Evolutionary conservation across 2,888 invertebrate genomes (phyloP).

Genomic region (Patella caerulea): DNA sequence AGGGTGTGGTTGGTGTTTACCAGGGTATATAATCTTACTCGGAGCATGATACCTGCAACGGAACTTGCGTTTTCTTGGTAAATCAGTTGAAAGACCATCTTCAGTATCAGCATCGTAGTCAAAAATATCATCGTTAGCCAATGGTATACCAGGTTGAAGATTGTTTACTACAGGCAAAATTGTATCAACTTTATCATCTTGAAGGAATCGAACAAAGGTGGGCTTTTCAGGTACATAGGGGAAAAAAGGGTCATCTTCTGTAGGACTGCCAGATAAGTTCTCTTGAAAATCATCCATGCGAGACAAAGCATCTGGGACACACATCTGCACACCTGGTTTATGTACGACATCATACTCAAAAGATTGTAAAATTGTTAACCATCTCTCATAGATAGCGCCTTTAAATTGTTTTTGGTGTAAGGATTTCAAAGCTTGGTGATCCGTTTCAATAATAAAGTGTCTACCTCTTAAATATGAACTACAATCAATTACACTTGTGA

Average conservation of each 20-base stretch:
- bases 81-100: not conserved
- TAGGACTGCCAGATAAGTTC: slow-evolving; percentile 15
- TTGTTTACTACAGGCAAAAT: not conserved
- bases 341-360: slow-evolving; percentile 11
- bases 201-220: slow-evolving; percentile 13
- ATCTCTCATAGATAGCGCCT: slow-evolving; percentile 25
- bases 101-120: not conserved
- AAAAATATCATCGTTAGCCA: too few relatives aligned
- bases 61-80: too few relatives aligned
- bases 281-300: slow-evolving; percentile 6
- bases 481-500: slow-evolving; percentile 23
- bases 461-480: slow-evolving; percentile 24
- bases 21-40: too few relatives aligned
- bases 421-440: slow-evolving; percentile 23
- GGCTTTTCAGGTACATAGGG: slow-evolving; percentile 17
- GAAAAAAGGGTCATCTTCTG: slow-evolving; percentile 22
- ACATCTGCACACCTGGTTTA: slow-evolving; percentile 15
- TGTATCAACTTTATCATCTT: not conserved
- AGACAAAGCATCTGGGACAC: slow-evolving; percentile 11
- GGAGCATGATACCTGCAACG: too few relatives aligned
- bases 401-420: slow-evolving; percentile 27
- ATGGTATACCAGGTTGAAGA: not conserved
- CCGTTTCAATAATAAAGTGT: slow-evolving; percentile 24
- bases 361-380: slow-evolving; percentile 11
- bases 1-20: too few relatives aligned